Conservation (phyloP, 2,797 vertebrate species). For the Lates japonicus region DNA sequence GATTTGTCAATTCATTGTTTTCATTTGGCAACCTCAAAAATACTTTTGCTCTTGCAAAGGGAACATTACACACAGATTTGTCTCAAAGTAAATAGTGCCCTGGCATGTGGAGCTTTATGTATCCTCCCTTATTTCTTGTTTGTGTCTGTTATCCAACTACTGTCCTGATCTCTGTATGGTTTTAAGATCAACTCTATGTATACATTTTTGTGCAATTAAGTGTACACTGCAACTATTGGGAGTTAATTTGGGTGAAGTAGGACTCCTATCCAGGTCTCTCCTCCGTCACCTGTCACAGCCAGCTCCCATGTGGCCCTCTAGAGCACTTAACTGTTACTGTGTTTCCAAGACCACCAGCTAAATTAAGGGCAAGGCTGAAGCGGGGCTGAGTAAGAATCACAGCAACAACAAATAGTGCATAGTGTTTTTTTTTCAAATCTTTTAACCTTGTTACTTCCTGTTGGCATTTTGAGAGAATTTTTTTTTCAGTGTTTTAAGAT, state of each 20-base stretch:
- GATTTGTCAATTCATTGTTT: neutral
- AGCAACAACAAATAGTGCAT: slow-evolving; percentile 47
- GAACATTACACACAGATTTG: neutral
- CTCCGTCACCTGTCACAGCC: slow-evolving; percentile 78
- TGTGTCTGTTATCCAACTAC: neutral
- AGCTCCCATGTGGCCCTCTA: slow-evolving; percentile 73
- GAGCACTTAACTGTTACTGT: slow-evolving; percentile 68
- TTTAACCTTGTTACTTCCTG: slow-evolving; percentile 2
- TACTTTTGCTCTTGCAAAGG: neutral
- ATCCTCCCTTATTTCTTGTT: neutral
- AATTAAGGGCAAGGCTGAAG: slow-evolving; percentile 61
- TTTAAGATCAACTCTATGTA: neutral
- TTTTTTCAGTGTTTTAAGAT: neutral
- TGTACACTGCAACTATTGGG: neutral
- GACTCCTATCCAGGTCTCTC: slow-evolving; percentile 26
- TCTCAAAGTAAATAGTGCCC: neutral
- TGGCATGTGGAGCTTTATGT: neutral
- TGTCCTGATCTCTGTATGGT: neutral
- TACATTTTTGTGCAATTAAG: neutral
- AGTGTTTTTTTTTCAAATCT: slow-evolving; percentile 2
- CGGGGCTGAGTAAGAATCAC: slow-evolving; percentile 27
- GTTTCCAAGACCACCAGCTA: slow-evolving; percentile 79
- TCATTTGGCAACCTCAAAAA: neutral
- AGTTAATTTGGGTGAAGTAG: slow-evolving; percentile 47
- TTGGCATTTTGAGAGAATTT: neutral